Evolutionary conservation across 2,888 invertebrate genomes (phyloP), one percentile per base, ranked within the genome.

Genomic region (Galerucella pusilla): DNA sequence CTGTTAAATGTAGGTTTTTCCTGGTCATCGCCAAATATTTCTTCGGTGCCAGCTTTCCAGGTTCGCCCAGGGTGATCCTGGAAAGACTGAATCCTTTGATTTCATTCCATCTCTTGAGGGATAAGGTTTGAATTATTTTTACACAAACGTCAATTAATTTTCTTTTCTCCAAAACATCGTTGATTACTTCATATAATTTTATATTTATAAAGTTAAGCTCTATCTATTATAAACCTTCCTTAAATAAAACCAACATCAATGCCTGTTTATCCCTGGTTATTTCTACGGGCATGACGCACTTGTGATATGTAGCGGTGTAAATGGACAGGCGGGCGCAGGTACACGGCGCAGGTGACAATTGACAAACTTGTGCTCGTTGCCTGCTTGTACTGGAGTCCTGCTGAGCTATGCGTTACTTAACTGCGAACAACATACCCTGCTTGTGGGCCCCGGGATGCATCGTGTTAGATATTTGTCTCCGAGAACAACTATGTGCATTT

Each of bases 261-360:
- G 14, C 61, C 35, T 61, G 14, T 28, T 25, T 12, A 60, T 45
- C 65, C 73, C 71, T 49, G 20, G 20, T 52, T 42, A 78, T 78
- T 80, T 81, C 79, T 81, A 79, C 80, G 75, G 78, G 71, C 54
- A 67, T 68, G 67, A 67, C 63, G 59, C 16, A 28, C 61, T 52
- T 75, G 85, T 87, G 85, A 86, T 86, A 85, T 86, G 86, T 85
- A 83, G 84, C 84, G 79, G 79, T 85, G 85, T 82, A 80, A 80
- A 76, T 73, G 79, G 85, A 85, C 86, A 85, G 84, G 83, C 82
- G 82, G 80, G 81, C 83, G 82, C 81, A 81, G 80, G 83, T 82
- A 86, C 85, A 86, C 83, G 83, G 82, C 80, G 83, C 84, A 85
- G 86, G 87, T 86, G 87, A 87, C 87, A 87, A 87, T 87, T 86